Percentiles rank a stretch among this genome's conserved stretches.
Conservation (phyloP, 2,888 invertebrate genomes). For the Ophraella communa region DNA sequence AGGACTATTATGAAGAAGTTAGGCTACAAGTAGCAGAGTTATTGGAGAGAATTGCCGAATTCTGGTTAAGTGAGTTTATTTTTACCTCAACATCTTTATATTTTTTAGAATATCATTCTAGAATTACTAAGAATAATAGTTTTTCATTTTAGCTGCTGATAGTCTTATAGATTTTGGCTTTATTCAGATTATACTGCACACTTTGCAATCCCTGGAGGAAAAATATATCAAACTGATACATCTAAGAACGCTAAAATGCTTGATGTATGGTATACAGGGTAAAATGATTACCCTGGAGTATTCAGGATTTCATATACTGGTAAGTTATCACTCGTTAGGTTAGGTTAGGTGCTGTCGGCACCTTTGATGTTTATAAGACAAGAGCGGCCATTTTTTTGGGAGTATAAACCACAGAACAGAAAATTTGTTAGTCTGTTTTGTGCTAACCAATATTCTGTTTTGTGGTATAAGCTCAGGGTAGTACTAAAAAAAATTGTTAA, state of each 20-base stretch:
- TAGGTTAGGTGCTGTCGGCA: no score
- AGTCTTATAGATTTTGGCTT: slow-evolving; percentile 54
- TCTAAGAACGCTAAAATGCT: slow-evolving; percentile 53
- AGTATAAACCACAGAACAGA: no score
- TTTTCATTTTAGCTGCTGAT: slow-evolving; percentile 54
- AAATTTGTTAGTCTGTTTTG: no score
- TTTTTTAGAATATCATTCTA: no score
- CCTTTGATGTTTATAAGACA: no score
- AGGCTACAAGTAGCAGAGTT: slow-evolving; percentile 56
- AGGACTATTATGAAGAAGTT: slow-evolving; percentile 53
- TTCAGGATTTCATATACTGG: slow-evolving; percentile 54
- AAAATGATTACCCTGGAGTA: slow-evolving; percentile 55
- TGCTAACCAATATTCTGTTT: no score
- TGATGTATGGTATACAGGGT: slow-evolving; percentile 54
- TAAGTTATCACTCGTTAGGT: no score
- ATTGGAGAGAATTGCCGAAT: slow-evolving; percentile 56
- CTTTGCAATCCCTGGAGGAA: slow-evolving; percentile 46
- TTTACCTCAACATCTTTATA: no score
- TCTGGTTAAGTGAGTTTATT: slow-evolving; percentile 49
- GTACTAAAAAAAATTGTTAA: no score
- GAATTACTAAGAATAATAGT: neutral
- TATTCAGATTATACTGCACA: slow-evolving; percentile 51
- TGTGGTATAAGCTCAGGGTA: no score
- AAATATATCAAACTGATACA: slow-evolving; percentile 53
- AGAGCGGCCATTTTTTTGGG: no score